phyloP scores from a whole-genome alignment of 2,888 invertebrate species.

The Mantis religiosa region DNA sequence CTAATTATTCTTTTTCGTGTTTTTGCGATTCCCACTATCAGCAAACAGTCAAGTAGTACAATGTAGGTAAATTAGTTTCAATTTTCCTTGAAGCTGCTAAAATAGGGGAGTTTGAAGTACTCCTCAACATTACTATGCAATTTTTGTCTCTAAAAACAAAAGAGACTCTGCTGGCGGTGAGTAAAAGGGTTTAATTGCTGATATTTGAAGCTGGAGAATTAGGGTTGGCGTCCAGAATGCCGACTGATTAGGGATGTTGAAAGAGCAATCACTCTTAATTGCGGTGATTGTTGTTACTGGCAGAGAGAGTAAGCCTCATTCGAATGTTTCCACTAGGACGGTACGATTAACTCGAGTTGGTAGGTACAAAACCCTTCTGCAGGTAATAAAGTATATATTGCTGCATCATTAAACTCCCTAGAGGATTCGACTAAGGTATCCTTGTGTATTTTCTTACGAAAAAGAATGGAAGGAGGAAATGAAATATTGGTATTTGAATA shows the following conservation, averaged over 20 bases:
- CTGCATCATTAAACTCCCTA: neutral
- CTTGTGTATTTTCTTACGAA: no score
- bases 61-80: neutral
- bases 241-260: neutral
- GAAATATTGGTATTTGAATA: no score
- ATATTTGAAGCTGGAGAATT: neutral
- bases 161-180: neutral
- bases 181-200: neutral
- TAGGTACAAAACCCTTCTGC: neutral
- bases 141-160: neutral
- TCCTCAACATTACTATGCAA: neutral
- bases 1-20: neutral
- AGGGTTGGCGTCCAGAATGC: neutral
- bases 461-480: no score
- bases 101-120: neutral
- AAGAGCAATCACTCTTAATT: neutral
- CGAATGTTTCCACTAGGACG: neutral
- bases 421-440: neutral
- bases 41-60: neutral
- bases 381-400: neutral
- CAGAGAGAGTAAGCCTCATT: neutral
- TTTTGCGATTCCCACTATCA: neutral
- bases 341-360: neutral
- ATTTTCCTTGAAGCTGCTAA: neutral
- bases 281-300: neutral